These are phyloP conservation scores for Platycheirus albimanus DNA, from an alignment of 2,888 invertebrate genomes.

Conservation along the genomic window DNA sequence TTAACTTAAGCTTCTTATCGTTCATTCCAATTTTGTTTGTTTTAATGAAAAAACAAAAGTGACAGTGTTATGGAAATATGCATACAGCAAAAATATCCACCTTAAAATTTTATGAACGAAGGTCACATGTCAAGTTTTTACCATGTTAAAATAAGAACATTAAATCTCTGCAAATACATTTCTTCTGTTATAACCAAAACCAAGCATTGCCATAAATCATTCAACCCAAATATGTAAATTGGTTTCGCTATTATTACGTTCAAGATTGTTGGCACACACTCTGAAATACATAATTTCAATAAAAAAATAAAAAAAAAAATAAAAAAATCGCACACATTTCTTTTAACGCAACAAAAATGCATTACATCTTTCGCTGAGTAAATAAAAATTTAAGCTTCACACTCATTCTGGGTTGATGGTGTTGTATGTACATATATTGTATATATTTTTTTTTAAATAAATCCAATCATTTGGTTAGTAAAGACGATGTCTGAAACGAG, in stretches of 20 bases:
- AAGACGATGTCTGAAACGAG: neutral
- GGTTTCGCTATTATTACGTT: slow-evolving; percentile 10
- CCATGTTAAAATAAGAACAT: too few species aligned
- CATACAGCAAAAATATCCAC: too few species aligned
- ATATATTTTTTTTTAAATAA: slow-evolving; percentile 60
- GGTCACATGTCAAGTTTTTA: too few species aligned
- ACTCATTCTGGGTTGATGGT: slow-evolving; percentile 4
- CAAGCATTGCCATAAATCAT: neutral
- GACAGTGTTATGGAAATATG: too few species aligned
- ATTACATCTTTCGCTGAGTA: slow-evolving; percentile 23
- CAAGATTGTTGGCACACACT: slow-evolving; percentile 3
- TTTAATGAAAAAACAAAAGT: too few species aligned
- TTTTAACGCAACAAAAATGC: slow-evolving; percentile 27
- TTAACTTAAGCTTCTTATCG: too few species aligned
- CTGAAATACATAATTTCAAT: neutral
- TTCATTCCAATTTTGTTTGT: too few species aligned
- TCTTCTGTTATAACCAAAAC: too few species aligned
- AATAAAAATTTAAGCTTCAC: slow-evolving; percentile 27
- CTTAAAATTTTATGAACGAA: too few species aligned
- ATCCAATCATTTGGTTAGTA: slow-evolving; percentile 33
- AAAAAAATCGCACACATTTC: slow-evolving; percentile 21
- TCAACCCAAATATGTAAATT: neutral
- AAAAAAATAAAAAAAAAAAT: slow-evolving; percentile 12
- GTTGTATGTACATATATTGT: too few species aligned
- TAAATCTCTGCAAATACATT: too few species aligned